Base-by-base conservation (phyloP, 2,113 vertebrate genomes). In the Vombatus ursinus region DNA sequence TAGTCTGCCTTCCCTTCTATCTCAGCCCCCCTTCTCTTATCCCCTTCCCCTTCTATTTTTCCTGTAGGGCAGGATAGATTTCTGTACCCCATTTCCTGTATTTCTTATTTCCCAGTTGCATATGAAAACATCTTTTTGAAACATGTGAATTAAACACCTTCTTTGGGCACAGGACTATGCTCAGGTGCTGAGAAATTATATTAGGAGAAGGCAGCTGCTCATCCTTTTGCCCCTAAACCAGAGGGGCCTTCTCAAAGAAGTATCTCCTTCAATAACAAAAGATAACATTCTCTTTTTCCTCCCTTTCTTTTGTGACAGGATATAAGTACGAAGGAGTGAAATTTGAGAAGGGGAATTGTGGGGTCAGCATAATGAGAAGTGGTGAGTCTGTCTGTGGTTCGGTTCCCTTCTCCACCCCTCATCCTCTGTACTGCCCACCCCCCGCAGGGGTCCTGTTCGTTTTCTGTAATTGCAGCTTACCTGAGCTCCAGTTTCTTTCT, bases 351-450 rank as follows among this genome's bases (percentile, higher is more conserved):
- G 99, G 99, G 93, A 99, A 99, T 98, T 99, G 99, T 89, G 99
- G 99, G 52, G 99, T 99, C 98, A 99, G 99, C 99, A 99, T 99
- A 96, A 99, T 99, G 99, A 99, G 99, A 96, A 99, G 99, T 11
- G 99, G 99, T 99, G 98, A 98, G 99, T 97, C 90, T 94, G 26
- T 16, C 22, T 14, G 0, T 93, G 50, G 91, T n/a, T 84, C 2
- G n/a, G n/a, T 12, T 3, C 10, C 28, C 57, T 11, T 28, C 11
- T 10, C 54, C 54, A 8, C 24, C 6, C 5, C 14, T 53, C 2
- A 4, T 26, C 53, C 53, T 54, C 53, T 28, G 8, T 28, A 57
- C 26, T 1, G 0, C 26, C 25, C 16, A 1, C 68, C 37, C 5
- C 16, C 37, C 28, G 92, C 51, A 92, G 52, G 57, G 92, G 9